Conservation (phyloP, 1,140 invertebrate species). For the Temnothorax longispinosus region DNA sequence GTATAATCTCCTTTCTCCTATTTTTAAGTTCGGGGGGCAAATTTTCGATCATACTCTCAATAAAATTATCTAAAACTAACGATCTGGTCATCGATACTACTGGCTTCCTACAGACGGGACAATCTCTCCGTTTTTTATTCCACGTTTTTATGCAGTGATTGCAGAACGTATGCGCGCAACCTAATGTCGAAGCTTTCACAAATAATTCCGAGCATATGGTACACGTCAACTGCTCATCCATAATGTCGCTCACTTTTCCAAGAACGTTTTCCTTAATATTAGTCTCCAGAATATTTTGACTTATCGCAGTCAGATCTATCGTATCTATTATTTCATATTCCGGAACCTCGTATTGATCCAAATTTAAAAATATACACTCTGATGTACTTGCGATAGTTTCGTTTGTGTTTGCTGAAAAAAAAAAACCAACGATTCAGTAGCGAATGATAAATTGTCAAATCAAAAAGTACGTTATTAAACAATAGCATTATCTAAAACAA, state of each 20-base stretch:
- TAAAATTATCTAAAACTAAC: constrained; percentile 87
- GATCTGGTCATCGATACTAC: constrained; percentile 86
- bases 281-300: constrained; percentile 52
- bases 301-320: constrained; percentile 82
- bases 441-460: background rate
- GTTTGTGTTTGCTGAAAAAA: constrained; percentile 31
- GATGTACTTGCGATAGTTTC: background rate
- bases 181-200: constrained; percentile 89
- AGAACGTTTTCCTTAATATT: constrained; percentile 84
- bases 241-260: constrained; percentile 87
- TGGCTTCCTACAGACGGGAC: constrained; percentile 89
- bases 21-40: constrained; percentile 85
- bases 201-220: constrained; percentile 93
- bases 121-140: constrained; percentile 90
- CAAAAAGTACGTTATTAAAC: background rate
- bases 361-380: constrained; percentile 71
- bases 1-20: constrained; percentile 84
- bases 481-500: background rate
- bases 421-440: background rate
- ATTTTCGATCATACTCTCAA: constrained; percentile 89
- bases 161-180: constrained; percentile 93
- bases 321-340: constrained; percentile 82
- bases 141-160: constrained; percentile 90
- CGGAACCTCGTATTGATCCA: constrained; percentile 67
- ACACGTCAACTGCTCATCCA: constrained; percentile 92